Evolutionary conservation across 2,888 invertebrate species (phyloP), one percentile per base, ranked within the genome.

Genomic region (Copidosoma aretas): DNA sequence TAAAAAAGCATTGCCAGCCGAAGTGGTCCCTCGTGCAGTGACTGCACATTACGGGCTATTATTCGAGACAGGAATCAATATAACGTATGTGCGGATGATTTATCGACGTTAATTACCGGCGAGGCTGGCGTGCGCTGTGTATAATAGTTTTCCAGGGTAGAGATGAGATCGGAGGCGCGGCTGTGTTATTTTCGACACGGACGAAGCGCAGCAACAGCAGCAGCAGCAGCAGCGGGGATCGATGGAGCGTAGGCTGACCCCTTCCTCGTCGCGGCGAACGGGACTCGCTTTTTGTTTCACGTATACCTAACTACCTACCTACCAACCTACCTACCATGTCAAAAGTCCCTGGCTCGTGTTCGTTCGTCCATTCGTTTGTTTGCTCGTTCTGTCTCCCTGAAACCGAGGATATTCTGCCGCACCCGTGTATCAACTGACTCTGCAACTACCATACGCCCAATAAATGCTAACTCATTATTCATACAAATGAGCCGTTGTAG

Each of bases 81-180:
- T 12, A 51, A 51, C 12, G n/a, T 10, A 43, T 24, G 39, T 63
- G 52, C 57, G 67, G 67, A 67, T 64, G 70, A 70, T 70, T 70
- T 70, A 70, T 70, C 67, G 67, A 60, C 64, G 64, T 67, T 70
- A 70, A 70, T 64, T 70, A 59, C 66, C 43, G 49, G 12, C 53
- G 53, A 56, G 41, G 60, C 22, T 24, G 60, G 32, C 43, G 43
- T 21, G 39, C 24, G 24, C 57, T 43, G 56, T 63, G 63, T 63
- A 59, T 64, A 68, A 59, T 68, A 53, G 41, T 61, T 41, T 49
- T 43, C 12, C 39, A 59, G 59, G 32, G 32, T 32, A 32, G 32
- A 56, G 68, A 68, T 68, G 68, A 68, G 68, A 64, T 68, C 60
- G 54, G 49, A 68, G 63, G 60, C 63, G 63, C 68, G 59, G 67